Percentiles rank a stretch among this genome's conserved stretches.
Conservation (phyloP, 1,140 invertebrate species). For the Centruroides sculpturatus region DNA sequence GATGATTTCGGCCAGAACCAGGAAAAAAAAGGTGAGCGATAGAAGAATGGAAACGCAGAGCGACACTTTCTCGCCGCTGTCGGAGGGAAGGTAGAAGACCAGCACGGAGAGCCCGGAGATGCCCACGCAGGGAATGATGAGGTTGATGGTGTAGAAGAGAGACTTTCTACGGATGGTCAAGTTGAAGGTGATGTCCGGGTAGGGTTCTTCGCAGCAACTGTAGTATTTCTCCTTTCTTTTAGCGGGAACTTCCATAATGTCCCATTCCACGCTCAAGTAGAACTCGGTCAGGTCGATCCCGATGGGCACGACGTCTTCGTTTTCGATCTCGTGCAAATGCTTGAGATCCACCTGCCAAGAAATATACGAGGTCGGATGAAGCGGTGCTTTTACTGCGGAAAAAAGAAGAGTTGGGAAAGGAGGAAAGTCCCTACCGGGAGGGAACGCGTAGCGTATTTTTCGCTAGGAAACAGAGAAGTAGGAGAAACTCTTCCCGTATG, state of each 20-base stretch:
- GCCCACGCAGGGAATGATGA: slow-evolving; percentile 89
- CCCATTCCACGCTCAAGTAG: slow-evolving; percentile 95
- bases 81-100: slow-evolving; percentile 96
- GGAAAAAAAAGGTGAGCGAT: slow-evolving; percentile 97
- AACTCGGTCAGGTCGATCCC: slow-evolving; percentile 88
- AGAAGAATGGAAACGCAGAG: slow-evolving; percentile 96
- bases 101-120: slow-evolving; percentile 93
- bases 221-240: slow-evolving; percentile 76
- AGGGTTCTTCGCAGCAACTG: slow-evolving; percentile 50
- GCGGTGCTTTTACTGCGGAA: background rate
- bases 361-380: slow-evolving; percentile 26
- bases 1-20: slow-evolving; percentile 92
- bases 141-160: slow-evolving; percentile 86
- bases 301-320: slow-evolving; percentile 50
- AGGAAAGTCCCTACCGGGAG: no score
- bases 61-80: slow-evolving; percentile 94
- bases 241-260: slow-evolving; percentile 77
- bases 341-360: slow-evolving; percentile 63
- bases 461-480: no score
- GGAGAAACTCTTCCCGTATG: no score
- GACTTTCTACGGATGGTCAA: slow-evolving; percentile 89
- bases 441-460: no score
- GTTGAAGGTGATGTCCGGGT: slow-evolving; percentile 83
- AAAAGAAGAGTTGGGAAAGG: no score
- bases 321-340: slow-evolving; percentile 63